Evolutionary conservation across 2,888 invertebrate species (phyloP).

Genomic region (Drosophila eohydei): DNA sequence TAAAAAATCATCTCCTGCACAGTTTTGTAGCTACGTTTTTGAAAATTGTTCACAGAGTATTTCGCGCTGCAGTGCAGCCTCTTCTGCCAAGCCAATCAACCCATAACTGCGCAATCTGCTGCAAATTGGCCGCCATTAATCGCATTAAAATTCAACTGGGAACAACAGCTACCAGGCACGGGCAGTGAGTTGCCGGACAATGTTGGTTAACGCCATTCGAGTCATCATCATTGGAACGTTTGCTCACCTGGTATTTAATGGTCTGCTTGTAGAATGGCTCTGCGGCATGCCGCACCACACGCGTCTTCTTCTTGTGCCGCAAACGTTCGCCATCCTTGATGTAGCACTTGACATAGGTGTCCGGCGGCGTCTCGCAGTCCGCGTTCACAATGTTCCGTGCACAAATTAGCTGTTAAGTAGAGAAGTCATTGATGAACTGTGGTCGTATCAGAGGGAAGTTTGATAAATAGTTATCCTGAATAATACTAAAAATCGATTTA

Average conservation of each 20-base stretch:
- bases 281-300: constrained; percentile 91
- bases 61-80: background rate
- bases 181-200: constrained; percentile 2
- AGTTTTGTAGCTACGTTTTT: background rate
- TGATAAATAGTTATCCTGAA: background rate
- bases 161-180: constrained; percentile 7
- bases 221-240: constrained; percentile 30
- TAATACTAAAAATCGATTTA: background rate
- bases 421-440: background rate
- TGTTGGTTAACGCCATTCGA: constrained; percentile 22
- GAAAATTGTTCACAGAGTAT: background rate
- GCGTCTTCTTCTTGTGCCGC: constrained; percentile 96
- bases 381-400: constrained; percentile 89
- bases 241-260: constrained; percentile 90
- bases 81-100: background rate
- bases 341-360: constrained; percentile 97
- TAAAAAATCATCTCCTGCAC: background rate
- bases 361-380: constrained; percentile 90
- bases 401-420: constrained; percentile 86
- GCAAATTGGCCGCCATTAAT: constrained; percentile 61
- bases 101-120: constrained; percentile 1
- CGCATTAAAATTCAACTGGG: constrained; percentile 57
- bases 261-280: constrained; percentile 95
- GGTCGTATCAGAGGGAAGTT: background rate
- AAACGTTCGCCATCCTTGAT: constrained; percentile 94